Base-by-base conservation (phyloP, 2,797 vertebrate species). In the Austrolebias charrua region DNA sequence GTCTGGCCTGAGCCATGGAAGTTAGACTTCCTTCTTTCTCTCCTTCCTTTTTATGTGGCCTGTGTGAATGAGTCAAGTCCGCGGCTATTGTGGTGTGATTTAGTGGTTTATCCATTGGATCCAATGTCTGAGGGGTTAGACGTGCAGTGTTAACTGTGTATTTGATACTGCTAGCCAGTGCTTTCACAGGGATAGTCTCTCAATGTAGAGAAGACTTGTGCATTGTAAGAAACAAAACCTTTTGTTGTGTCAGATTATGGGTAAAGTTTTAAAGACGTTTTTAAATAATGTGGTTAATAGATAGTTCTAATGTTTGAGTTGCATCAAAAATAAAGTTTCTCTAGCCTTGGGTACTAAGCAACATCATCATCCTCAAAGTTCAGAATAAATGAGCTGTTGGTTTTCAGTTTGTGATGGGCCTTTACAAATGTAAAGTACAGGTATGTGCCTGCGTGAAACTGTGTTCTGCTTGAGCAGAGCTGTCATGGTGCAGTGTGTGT, bases 21-120 rank as follows among this genome's bases (percentile, higher is more conserved):
- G 89, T 88, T 83, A 80, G 87, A 84, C 88, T 89, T 89, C 85
- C 84, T 84, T 88, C 85, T 87, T 83, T 91, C 86, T 86, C 83
- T 60, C 44, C 42, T 68, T 80, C 63, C 89, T 87, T 91, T 90
- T 91, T 87, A 90, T 91, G 89, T 89, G 87, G 85, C 76, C 76
- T 74, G 76, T 73, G 83, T 90, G 89, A 90, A 90, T 79, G 87
- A 82, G 69, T 59, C 24, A 16, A 65, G 76, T 79, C 84, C 16
- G 1, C 19, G 4, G 76, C 84, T 52, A 83, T 90, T 91, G 87
- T 90, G 81, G 83, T 24, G 66, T 88, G 88, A 89, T 90, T 88
- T 90, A 86, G 79, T 91, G 91, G 92, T 93, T 91, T 91, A 88
- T 89, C 87, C 84, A 63, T 24, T 76, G 90, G 90, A 89, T 93